Conservation (phyloP, 2,888 invertebrate genomes). For the Polylopha cassiicola region DNA sequence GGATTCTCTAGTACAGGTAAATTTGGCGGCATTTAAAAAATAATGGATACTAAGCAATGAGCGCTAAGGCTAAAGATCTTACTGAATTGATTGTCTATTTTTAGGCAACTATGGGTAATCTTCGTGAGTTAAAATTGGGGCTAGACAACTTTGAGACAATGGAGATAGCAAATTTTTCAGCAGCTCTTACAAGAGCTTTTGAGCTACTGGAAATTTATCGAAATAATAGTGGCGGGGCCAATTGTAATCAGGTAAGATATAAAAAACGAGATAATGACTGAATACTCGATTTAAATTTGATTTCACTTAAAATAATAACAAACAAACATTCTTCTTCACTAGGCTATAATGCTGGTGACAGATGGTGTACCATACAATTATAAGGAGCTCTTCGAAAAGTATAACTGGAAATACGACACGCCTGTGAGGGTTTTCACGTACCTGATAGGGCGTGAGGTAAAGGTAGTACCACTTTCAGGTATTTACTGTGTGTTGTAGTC, state of each 20-base stretch:
- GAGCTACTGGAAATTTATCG: slow-evolving; percentile 85
- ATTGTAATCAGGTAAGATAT: slow-evolving; percentile 74
- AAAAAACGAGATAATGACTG: no score
- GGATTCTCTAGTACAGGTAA: slow-evolving; percentile 92
- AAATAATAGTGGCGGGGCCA: slow-evolving; percentile 80
- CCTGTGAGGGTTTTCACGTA: slow-evolving; percentile 98
- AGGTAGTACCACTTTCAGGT: slow-evolving; percentile 78
- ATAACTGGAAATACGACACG: slow-evolving; percentile 89
- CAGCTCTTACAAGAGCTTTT: slow-evolving; percentile 93
- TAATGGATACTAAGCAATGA: slow-evolving; percentile 2
- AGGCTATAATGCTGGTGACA: slow-evolving; percentile 99
- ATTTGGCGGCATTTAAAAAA: background rate
- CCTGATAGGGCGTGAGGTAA: slow-evolving; percentile 93
- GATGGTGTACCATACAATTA: slow-evolving; percentile 98
- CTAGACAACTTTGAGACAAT: slow-evolving; percentile 88
- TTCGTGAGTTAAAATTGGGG: slow-evolving; percentile 87
- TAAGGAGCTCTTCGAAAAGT: slow-evolving; percentile 92
- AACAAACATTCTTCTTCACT: slow-evolving; percentile 39
- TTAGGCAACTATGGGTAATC: slow-evolving; percentile 90
- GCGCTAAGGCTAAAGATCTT: slow-evolving; percentile 4
- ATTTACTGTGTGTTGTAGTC: slow-evolving; percentile 75
- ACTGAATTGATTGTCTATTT: slow-evolving; percentile 34
- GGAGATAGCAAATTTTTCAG: slow-evolving; percentile 95
- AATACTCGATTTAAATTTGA: no score
- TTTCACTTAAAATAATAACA: background rate